Conservation (phyloP, 2,797 vertebrate genomes). For the Parambassis ranga region DNA sequence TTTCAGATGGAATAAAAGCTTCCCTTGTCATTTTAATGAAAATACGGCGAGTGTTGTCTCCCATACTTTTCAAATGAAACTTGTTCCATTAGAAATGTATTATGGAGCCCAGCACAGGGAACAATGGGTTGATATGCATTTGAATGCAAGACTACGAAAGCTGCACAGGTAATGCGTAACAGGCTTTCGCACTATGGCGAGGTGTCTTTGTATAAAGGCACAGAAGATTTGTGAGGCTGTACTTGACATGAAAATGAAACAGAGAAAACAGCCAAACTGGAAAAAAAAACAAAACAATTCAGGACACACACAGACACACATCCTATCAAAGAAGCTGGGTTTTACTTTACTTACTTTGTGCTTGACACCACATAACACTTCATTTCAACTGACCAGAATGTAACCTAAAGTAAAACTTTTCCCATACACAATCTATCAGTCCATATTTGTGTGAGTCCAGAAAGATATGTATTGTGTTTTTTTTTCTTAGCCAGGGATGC, state of each 20-base stretch:
- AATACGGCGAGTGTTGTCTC: conserved; percentile 47
- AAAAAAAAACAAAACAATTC: conserved; percentile 39
- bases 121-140: conserved; percentile 73
- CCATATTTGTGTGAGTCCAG: conserved; percentile 4
- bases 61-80: conserved; percentile 53
- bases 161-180: conserved; percentile 49
- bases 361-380: not conserved
- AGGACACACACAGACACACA: conserved; percentile 2
- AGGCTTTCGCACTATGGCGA: conserved; percentile 18
- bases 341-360: conserved; percentile 8
- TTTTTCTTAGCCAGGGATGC: not conserved
- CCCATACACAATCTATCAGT: not conserved
- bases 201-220: conserved; percentile 59
- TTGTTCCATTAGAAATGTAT: conserved; percentile 71
- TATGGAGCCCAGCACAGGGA: conserved; percentile 38
- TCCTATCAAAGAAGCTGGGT: not conserved
- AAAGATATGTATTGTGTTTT: conserved; percentile 9
- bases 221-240: conserved; percentile 47
- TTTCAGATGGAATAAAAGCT: conserved; percentile 59
- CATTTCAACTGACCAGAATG: conserved; percentile 1
- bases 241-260: conserved; percentile 66
- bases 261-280: conserved; percentile 24
- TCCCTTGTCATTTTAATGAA: conserved; percentile 62
- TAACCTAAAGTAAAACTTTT: not conserved
- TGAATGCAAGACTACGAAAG: conserved; percentile 61